These are phyloP conservation scores for Hydrophis major DNA, from an alignment of 2,797 vertebrate species.

Conservation along the genomic window DNA sequence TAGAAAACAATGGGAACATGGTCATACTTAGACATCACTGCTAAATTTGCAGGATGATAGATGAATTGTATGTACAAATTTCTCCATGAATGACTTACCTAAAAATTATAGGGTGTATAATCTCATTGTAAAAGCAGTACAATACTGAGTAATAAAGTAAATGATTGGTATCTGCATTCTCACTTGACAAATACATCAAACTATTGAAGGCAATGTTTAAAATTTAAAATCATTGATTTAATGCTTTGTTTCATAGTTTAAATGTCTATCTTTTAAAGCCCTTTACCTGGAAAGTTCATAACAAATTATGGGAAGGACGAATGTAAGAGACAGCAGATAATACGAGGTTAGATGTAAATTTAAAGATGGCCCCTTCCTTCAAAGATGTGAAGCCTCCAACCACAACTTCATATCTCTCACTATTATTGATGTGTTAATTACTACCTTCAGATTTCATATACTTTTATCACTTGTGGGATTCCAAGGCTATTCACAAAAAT, in stretches of 20 bases:
- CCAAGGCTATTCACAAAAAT: slow-evolving; percentile 12
- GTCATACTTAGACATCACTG: not conserved
- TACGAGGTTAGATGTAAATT: not conserved
- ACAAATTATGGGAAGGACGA: not conserved
- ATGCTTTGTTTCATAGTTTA: not conserved
- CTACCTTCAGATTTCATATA: not conserved
- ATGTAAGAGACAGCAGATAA: not conserved
- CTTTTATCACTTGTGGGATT: not conserved
- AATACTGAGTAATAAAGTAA: not conserved
- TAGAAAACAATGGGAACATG: not conserved
- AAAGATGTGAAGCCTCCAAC: not conserved
- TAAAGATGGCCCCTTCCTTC: not conserved
- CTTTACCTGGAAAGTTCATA: not conserved
- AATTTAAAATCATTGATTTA: not conserved
- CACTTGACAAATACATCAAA: not conserved
- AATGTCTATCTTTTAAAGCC: not conserved
- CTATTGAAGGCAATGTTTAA: not conserved
- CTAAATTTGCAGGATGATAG: not conserved
- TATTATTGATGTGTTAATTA: not conserved
- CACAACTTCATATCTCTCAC: not conserved
- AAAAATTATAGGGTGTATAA: not conserved
- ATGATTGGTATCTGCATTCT: not conserved
- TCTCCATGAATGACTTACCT: not conserved
- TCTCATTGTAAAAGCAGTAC: not conserved
- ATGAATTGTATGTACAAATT: not conserved